Base-by-base conservation (phyloP, 2,888 invertebrate species). In the Gastracanthus pulcherrimus region DNA sequence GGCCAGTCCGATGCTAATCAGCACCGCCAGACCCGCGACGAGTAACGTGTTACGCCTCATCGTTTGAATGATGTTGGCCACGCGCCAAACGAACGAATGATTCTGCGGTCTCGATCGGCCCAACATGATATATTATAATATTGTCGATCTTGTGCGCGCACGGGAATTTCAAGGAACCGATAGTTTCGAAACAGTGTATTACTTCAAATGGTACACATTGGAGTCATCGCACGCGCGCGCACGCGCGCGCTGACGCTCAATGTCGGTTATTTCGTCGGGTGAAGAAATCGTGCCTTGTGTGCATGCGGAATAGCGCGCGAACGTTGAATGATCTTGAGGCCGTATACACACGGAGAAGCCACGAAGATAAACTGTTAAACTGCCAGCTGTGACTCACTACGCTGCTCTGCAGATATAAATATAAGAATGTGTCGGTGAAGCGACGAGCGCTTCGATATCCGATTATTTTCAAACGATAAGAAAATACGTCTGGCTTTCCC, bases 121-220 rank as follows among this genome's bases (percentile, higher is more conserved):
- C 5, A 3, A 34, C n/a, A 23, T n/a, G n/a, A n/a, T n/a, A n/a
- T 72, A 38, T 67, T 60, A 60, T 29, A 74, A 78, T 16, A n/a
- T n/a, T n/a, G n/a, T n/a, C n/a, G n/a, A 3, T 62, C 62, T 2
- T 26, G 26, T 55, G 23, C 26, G 55, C 23, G 51, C 62, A 62
- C n/a, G 34, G 41, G 45, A 74, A 26, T 1, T 6, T n/a, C 23
- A 3, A n/a, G 23, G 3, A n/a, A n/a, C n/a, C n/a, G n/a, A n/a
- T n/a, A n/a, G 1, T 51, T 51, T 51, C 26, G 51, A n/a, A 41
- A 41, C 41, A 16, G 13, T 41, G 41, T 13, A 4, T 41, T 41
- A 7, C 3, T 6, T 4, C 41, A 16, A 41, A 41, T 41, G 9
- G 41, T 4, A 41, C 13, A 41, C 16, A 7, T 9, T n/a, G n/a